Evolutionary conservation across 2,113 vertebrate species (phyloP), one percentile per base, ranked within the genome.

Genomic region (Hippoglossus stenolepis): DNA sequence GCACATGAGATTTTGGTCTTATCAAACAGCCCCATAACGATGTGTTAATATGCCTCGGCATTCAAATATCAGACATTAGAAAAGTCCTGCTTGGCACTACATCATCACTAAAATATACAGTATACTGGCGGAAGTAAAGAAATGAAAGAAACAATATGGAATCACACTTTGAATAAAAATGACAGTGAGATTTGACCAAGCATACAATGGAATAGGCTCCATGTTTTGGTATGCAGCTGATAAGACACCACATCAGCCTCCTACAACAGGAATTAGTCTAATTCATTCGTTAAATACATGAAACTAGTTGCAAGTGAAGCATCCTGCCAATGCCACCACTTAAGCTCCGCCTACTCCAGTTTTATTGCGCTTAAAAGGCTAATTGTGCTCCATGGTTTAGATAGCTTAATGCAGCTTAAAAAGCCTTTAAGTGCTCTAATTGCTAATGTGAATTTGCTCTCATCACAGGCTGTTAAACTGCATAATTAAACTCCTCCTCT

Each of bases 391-490:
- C 47, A 75, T 80, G 72, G 67, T 80, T 89, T 72, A 65, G 80
- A 85, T 77, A 75, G 72, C 70, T 75, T 84, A 88, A 89, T 87
- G 83, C 62, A 78, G 61, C 74, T 75, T 87, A 81, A 90, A 89
- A 85, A 51, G 78, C 74, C 78, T 85, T 66, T 81, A 73, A 90
- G 90, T 84, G 85, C 86, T 75, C 83, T 87, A 86, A 90, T 87
- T 89, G 85, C 90, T 82, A 81, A 86, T 85, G 83, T 7, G 31
- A 72, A 79, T 71, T 66, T 75, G 35, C 64, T 45, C 51, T 71
- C 80, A 84, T 85, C 28, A 71, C 23, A 73, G 70, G 65, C 75
- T 77, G 77, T 86, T 84, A 87, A 87, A 79, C 74, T 65, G 69
- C 83, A 75, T 70, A 87, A 76, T 87, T 82, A 66, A 80, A 79